Conservation (phyloP, 2,113 vertebrate species). For the Psilopogon haemacephalus region DNA sequence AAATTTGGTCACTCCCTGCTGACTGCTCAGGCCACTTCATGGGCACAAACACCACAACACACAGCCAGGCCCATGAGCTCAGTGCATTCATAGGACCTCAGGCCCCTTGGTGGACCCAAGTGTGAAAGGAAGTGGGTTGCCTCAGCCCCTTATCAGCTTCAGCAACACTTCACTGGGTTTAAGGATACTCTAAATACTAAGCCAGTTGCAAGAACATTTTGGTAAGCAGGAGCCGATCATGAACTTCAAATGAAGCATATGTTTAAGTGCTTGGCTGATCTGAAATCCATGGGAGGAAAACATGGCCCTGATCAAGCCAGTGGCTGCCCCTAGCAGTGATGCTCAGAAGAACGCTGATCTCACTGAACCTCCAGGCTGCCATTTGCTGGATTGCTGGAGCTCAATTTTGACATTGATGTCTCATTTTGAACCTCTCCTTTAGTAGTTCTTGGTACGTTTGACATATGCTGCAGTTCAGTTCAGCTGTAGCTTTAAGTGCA, state of each 20-base stretch:
- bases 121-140: rapidly evolving
- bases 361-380: background rate
- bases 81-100: rapidly evolving
- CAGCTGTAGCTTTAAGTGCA: background rate
- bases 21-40: background rate
- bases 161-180: background rate
- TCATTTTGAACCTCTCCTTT: background rate
- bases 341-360: background rate
- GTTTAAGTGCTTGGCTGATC: background rate
- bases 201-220: background rate
- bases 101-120: background rate
- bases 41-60: rapidly evolving
- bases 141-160: background rate
- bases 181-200: background rate
- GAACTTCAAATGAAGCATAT: background rate
- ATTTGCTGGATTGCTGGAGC: background rate
- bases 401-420: background rate
- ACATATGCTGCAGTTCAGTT: background rate
- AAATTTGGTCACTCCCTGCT: background rate
- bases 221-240: background rate
- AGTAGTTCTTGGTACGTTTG: background rate
- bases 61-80: background rate
- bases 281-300: background rate
- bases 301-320: rapidly evolving
- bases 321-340: background rate